These are phyloP conservation scores for Coregonus clupeaformis DNA, from an alignment of 2,113 vertebrate species.

Conservation along the genomic window DNA sequence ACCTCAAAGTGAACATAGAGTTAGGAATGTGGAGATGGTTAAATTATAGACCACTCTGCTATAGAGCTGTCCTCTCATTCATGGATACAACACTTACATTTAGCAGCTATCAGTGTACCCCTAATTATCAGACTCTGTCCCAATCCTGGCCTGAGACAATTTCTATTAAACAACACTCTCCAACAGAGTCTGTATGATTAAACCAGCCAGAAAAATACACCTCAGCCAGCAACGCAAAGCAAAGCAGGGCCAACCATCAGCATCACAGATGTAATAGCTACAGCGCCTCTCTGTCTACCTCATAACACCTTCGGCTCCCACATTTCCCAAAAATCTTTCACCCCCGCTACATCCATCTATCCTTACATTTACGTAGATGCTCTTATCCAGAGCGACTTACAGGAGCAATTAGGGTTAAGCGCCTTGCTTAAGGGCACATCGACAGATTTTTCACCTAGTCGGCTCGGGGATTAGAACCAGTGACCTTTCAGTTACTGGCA, in stretches of 20 bases:
- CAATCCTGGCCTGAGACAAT: neutral
- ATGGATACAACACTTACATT: no score
- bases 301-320: neutral
- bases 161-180: neutral
- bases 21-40: neutral
- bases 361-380: no score
- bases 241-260: neutral
- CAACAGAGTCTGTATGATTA: neutral
- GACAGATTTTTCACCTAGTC: no score
- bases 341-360: neutral
- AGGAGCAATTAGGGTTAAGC: no score
- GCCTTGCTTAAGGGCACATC: no score
- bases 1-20: neutral
- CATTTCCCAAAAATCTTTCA: neutral
- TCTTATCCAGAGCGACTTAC: no score
- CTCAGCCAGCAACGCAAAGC: neutral
- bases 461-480: no score
- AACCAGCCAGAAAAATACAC: neutral
- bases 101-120: no score
- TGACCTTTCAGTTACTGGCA: no score
- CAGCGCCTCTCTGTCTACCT: neutral
- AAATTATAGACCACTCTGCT: no score
- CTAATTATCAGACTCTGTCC: neutral
- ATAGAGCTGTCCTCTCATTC: no score
- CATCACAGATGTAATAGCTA: slow-evolving; percentile 9